Conservation (phyloP, 2,888 invertebrate genomes). For the Apamea anceps region DNA sequence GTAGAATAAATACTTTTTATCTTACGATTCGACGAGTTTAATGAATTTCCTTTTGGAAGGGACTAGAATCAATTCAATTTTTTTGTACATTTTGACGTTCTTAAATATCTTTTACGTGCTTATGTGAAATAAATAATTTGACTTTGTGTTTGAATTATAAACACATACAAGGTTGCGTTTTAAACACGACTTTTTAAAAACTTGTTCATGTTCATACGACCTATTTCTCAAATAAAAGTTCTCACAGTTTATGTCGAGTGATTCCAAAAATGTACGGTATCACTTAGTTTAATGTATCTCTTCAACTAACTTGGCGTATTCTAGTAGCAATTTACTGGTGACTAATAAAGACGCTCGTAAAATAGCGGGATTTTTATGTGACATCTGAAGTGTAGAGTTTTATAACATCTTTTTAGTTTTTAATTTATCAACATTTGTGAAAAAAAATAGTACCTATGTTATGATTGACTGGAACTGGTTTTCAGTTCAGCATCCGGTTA, state of each 20-base stretch:
- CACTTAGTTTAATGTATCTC: conserved; percentile 51
- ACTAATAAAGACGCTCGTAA: conserved; percentile 54
- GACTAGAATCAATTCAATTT: no score
- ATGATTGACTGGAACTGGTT: no score
- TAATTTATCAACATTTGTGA: neutral
- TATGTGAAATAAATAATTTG: no score
- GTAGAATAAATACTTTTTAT: neutral
- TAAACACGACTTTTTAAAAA: neutral
- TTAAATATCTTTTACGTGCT: no score
- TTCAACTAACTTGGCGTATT: conserved; percentile 36
- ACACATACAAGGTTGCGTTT: neutral
- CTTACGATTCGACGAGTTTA: no score
- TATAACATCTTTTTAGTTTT: conserved; percentile 20
- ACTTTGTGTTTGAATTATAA: neutral
- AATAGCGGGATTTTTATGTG: conserved; percentile 46
- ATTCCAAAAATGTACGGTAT: conserved; percentile 64
- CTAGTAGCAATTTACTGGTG: conserved; percentile 53
- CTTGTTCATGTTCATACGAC: conserved; percentile 12
- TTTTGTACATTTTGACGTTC: no score
- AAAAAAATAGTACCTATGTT: neutral
- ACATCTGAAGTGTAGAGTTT: conserved; percentile 28
- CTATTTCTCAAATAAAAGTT: conserved; percentile 42
- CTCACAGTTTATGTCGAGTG: conserved; percentile 54
- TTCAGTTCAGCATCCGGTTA: no score
- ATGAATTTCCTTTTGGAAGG: no score